These are phyloP conservation scores for Apodemia zela DNA, from an alignment of 2,888 invertebrate species.

Conservation along the genomic window DNA sequence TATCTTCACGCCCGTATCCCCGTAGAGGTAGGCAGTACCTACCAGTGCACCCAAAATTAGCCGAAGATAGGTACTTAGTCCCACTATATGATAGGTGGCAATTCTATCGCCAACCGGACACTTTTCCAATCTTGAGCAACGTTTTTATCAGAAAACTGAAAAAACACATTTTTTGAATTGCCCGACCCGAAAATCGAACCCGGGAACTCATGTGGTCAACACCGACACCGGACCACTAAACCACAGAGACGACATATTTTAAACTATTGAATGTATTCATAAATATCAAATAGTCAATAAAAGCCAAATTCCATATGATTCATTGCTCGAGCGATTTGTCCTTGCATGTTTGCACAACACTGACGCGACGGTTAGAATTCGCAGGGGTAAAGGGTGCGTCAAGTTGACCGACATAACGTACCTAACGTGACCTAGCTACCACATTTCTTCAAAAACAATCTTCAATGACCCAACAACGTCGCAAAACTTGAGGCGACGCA, in stretches of 20 bases:
- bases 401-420: slow-evolving; percentile 41
- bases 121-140: too few species aligned
- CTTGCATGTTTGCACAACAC: slow-evolving; percentile 55
- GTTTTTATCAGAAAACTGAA: too few species aligned
- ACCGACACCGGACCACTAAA: too few species aligned
- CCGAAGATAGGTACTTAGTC: too few species aligned
- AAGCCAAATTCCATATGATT: slow-evolving; percentile 36
- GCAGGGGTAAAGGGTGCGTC: slow-evolving; percentile 50
- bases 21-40: too few species aligned
- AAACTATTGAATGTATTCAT: slow-evolving; percentile 28
- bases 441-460: slow-evolving; percentile 15
- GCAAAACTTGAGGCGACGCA: slow-evolving; percentile 1
- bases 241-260: slow-evolving; percentile 24
- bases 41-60: too few species aligned
- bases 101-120: too few species aligned
- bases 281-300: slow-evolving; percentile 1
- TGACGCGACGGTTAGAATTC: slow-evolving; percentile 23
- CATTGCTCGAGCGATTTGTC: slow-evolving; percentile 42
- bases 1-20: too few species aligned
- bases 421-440: slow-evolving; percentile 53
- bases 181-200: too few species aligned
- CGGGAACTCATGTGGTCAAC: too few species aligned
- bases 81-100: too few species aligned
- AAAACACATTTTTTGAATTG: too few species aligned
- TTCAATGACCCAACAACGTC: slow-evolving; percentile 8